Percentiles rank a stretch among this genome's conserved stretches.
These are phyloP conservation scores for Cydia splendana DNA, from an alignment of 1,140 invertebrate genomes.

Conservation along the genomic window DNA sequence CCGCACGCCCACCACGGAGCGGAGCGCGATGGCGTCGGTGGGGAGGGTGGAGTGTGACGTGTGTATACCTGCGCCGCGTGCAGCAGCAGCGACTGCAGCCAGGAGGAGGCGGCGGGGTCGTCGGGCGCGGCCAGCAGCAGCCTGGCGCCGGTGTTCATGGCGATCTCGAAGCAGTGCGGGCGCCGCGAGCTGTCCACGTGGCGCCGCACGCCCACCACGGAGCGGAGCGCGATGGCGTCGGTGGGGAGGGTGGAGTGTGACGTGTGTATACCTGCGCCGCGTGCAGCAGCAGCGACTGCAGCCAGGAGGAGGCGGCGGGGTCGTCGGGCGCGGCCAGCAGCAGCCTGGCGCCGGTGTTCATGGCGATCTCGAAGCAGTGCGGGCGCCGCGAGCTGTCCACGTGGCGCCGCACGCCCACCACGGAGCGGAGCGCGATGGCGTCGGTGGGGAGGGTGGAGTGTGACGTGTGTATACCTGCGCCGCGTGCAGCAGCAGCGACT, in stretches of 20 bases:
- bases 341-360: conserved; percentile 82
- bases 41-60: conserved; percentile 46
- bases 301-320: conserved; percentile 91
- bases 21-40: conserved; percentile 61
- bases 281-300: conserved; percentile 86
- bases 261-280: conserved; percentile 70
- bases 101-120: conserved; percentile 91
- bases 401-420: too few relatives aligned
- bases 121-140: conserved; percentile 90
- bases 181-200: conserved; percentile 77
- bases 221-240: conserved; percentile 51
- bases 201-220: conserved; percentile 54
- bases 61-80: conserved; percentile 77
- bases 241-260: neutral
- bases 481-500: conserved; percentile 84
- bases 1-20: conserved; percentile 53
- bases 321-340: conserved; percentile 91
- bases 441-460: conserved; percentile 34
- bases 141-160: conserved; percentile 82
- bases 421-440: too few relatives aligned
- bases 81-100: conserved; percentile 89
- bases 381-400: too few relatives aligned
- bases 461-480: conserved; percentile 62
- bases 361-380: conserved; percentile 91
- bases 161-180: conserved; percentile 92